Evolutionary conservation across 2,113 vertebrate genomes (phyloP), one percentile per base, ranked within the genome.

Genomic region (Lepisosteus osseus): DNA sequence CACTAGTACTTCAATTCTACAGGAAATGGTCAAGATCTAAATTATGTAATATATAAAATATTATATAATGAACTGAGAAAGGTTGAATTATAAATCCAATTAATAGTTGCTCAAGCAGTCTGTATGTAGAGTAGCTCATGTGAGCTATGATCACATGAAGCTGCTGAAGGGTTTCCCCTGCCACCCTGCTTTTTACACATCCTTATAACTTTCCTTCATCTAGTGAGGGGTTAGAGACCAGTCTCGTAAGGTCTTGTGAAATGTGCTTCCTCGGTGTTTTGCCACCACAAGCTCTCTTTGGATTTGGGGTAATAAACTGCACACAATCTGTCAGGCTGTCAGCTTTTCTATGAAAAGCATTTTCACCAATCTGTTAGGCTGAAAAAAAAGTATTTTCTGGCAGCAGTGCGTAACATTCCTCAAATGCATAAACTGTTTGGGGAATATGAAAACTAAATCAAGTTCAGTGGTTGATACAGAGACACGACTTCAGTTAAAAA

Each of bases 371-470:
- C 55, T 55, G 15, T 54, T 70, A 65, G 67, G 45, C 54, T 65
- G 47, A 55, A 66, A 61, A 47, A 54, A 17, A 17, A 9, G 17
- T 77, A 61, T 9, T 51, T 51, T 61, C 59, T 66, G 73, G 65
- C 59, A 56, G 65, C 55, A 61, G 51, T 59, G 11, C 64, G 73
- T 42, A 65, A 77, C 74, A 82, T 80, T 84, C 74, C 57, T 65
- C 13, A 15, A 3, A 68, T 61, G 7, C 65, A 65, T 54, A 65
- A 62, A 74, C 68, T 66, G 65, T 73, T 74, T 68, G 67, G 40
- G 68, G n/a, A 71, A 42, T 41, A 13, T 40, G 40, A 3, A 42
- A 42, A 61, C 51, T 54, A 69, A 69, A 55, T n/a, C 17, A 15
- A 62, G 45, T 56, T 11, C 29, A n/a, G 15, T 29, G 11, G 67